Conservation (phyloP, 2,797 vertebrate species). For the Pogonophryne albipinna region DNA sequence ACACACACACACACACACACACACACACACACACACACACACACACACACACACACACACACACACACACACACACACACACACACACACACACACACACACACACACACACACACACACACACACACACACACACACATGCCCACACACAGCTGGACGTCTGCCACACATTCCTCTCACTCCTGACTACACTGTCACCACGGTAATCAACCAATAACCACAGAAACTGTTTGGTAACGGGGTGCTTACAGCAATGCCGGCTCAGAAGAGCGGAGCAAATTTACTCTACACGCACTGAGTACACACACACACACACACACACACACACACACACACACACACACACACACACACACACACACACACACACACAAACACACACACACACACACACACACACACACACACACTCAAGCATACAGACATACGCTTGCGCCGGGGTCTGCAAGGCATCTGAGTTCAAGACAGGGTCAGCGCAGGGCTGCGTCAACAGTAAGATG, state of each 20-base stretch:
- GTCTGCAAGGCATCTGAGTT: constrained; percentile 70
- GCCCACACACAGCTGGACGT: constrained; percentile 64
- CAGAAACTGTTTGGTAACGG: constrained; percentile 81
- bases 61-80: constrained; percentile 30
- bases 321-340: constrained; percentile 57
- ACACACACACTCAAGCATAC: constrained; percentile 47
- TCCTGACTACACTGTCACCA: constrained; percentile 82
- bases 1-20: constrained; percentile 8
- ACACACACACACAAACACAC: constrained; percentile 43
- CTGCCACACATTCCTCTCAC: constrained; percentile 80
- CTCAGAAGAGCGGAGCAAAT: constrained; percentile 76
- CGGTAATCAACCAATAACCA: constrained; percentile 82
- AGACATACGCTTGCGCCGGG: constrained; percentile 41
- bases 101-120: constrained; percentile 20
- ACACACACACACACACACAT: constrained; percentile 7
- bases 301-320: constrained; percentile 32
- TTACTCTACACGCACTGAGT: constrained; percentile 62
- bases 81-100: constrained; percentile 16
- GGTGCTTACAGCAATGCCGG: constrained; percentile 68
- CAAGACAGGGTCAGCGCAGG: constrained; percentile 70
- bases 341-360: constrained; percentile 43
- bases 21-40: constrained; percentile 15
- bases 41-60: constrained; percentile 6
- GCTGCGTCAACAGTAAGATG: constrained; percentile 45
- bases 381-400: constrained; percentile 41